Conservation (phyloP, 2,888 invertebrate genomes). For the Drosophila prolongata region DNA sequence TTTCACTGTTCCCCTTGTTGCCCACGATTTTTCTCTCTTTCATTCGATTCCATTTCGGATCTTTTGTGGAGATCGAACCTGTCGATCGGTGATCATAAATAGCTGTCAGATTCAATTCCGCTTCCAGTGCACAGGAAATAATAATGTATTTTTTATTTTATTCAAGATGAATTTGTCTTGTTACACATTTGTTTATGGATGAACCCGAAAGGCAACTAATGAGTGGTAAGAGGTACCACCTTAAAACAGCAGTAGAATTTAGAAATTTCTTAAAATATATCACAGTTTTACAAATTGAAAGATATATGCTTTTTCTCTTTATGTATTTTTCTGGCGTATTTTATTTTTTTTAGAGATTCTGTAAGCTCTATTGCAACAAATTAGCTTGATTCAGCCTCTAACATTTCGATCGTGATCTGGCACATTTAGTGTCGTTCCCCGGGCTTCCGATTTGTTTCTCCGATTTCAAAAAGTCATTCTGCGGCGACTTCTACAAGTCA, state of each 20-base stretch:
- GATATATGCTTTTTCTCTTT: background rate
- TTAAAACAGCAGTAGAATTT: too few relatives aligned
- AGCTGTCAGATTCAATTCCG: slow-evolving; percentile 69
- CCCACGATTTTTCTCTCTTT: slow-evolving; percentile 54
- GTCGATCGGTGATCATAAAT: slow-evolving; percentile 60
- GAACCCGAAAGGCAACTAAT: too few relatives aligned
- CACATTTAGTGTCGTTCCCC: slow-evolving; percentile 33
- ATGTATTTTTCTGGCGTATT: background rate
- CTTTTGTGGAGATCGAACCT: slow-evolving; percentile 39
- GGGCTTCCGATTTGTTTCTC: slow-evolving; percentile 45
- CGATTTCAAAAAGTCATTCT: background rate
- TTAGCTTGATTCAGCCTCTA: slow-evolving; percentile 66
- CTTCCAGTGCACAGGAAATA: slow-evolving; percentile 23
- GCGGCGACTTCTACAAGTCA: slow-evolving; percentile 53
- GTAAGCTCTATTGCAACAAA: slow-evolving; percentile 74
- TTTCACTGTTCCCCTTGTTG: slow-evolving; percentile 31
- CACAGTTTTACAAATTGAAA: too few relatives aligned
- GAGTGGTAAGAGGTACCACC: too few relatives aligned
- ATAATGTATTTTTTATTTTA: background rate
- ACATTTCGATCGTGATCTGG: slow-evolving; percentile 54
- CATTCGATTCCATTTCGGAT: slow-evolving; percentile 20
- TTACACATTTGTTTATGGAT: too few relatives aligned
- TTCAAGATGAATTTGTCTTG: too few relatives aligned
- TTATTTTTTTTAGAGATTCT: slow-evolving; percentile 28
- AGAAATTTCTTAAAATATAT: too few relatives aligned